Evolutionary conservation across 1,140 invertebrate species (phyloP), one percentile per base, ranked within the genome.

Genomic region (Calycopis cecrops): DNA sequence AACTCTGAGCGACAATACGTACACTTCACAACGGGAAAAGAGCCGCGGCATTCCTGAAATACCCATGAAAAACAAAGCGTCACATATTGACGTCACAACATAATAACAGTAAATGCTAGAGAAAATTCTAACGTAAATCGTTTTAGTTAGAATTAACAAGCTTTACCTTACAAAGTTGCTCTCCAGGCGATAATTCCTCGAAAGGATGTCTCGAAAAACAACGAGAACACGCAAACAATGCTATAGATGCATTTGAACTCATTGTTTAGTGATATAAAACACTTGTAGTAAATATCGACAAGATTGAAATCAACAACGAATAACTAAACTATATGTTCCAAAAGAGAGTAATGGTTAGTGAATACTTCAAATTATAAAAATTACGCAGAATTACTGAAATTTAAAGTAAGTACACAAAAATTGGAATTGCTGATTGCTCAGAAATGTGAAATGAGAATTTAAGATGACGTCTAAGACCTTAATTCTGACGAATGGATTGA

Each of bases 1-100:
- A 98, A 99, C 91, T 99, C 97, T 42, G 96, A 96, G 73, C 97
- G 92, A 89, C 97, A 99, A 88, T 98, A 99, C 62, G 96, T 98
- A 90, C 97, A 99, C 90, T 98, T 98, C 57, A 98, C 96, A 72
- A 97, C 92, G 52, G 96, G 96, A 90, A 94, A 98, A 71, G 94
- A 92, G 73, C 96, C 96, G 76, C 97, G 92, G 90, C 97, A 98
- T 90, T 97, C 96, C 97, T 99, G 89, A 80, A 90, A 90, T 79
- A 73, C 83, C 71, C 74, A 65, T 54, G 67, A 69, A 63, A 53
- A 60, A 59, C 67, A 55, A 37, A 61, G 71, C 75, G 73, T 82
- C 72, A 77, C 67, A 63, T 28, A 59, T 38, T 68, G 68, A 86
- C 76, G 78, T 87, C 73, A 80, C 12, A 28, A 28, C 21, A 14